Evolutionary conservation across 2,797 vertebrate species (phyloP), one percentile per base, ranked within the genome.

Genomic region (Trachurus trachurus): DNA sequence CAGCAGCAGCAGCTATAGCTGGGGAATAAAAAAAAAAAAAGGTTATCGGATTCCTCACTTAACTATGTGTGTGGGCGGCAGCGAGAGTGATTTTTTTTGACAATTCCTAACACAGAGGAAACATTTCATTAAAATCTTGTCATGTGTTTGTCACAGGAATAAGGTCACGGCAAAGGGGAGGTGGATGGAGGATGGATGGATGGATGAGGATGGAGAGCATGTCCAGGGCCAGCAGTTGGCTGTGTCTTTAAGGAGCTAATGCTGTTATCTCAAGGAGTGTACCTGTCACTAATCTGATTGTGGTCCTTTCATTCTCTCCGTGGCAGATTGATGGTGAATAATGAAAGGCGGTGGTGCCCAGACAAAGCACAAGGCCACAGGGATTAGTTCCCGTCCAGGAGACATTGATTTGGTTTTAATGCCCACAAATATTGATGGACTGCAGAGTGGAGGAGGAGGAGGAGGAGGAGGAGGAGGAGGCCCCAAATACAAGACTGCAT

Each of bases 371-470:
- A 63, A 75, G 78, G 82, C 90, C 88, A 74, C 66, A 71, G 88
- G 89, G 90, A 92, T 92, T 93, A 91, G 90, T 88, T 90, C 72
- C 74, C 37, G 62, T 85, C 85, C 80, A 73, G 66, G 29, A 80
- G 80, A 50, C 89, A 95, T 92, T 90, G 92, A 94, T 94, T 93
- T 86, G 83, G 80, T 84, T 93, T 92, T 93, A 92, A 92, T 91
- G 85, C 80, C 87, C 80, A 82, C 77, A 90, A 82, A 89, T 91
- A 92, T 90, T 91, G 91, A 94, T 88, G 83, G 82, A 83, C 81
- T 83, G 74, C 62, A 69, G 60, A 79, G 78, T 21, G 61, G 60
- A 77, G 49, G 69, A 76, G 65, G 26, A 26, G 26, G 26, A 26
- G 61, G 60, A 77, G 49, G 69, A 76, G 65, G 26, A 26, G 26